Conservation (phyloP, 2,113 vertebrate species). For the Atractosteus spatula region DNA sequence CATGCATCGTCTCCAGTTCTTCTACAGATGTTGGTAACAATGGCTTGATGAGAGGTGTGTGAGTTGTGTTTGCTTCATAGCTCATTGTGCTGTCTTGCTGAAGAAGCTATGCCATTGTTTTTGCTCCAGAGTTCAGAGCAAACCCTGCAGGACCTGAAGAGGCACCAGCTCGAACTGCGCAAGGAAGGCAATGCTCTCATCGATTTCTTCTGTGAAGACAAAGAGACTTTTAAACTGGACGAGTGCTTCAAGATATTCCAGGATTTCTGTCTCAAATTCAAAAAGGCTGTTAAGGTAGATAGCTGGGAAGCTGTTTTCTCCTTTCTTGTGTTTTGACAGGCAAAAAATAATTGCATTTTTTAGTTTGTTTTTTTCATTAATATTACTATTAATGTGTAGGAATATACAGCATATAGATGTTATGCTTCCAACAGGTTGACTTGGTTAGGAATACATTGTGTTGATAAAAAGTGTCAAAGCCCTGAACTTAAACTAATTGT, state of each 20-base stretch:
- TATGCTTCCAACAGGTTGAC: too few relatives aligned
- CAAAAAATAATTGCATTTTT: too few relatives aligned
- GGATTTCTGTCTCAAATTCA: slow-evolving; percentile 91
- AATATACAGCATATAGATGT: too few relatives aligned
- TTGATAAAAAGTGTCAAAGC: too few relatives aligned
- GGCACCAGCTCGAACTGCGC: slow-evolving; percentile 72
- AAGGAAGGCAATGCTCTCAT: slow-evolving; percentile 84
- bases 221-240: slow-evolving; percentile 92
- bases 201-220: slow-evolving; percentile 98
- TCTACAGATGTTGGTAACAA: too few relatives aligned
- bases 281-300: slow-evolving; percentile 89
- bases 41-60: too few relatives aligned
- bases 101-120: slow-evolving; percentile 1
- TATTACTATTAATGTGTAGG: too few relatives aligned
- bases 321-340: slow-evolving; percentile 1
- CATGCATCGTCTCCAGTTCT: too few relatives aligned
- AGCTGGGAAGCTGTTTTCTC: background rate
- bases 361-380: too few relatives aligned
- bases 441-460: too few relatives aligned
- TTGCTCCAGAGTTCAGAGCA: slow-evolving; percentile 70
- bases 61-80: too few relatives aligned
- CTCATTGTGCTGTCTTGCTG: background rate
- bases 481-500: too few relatives aligned
- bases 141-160: slow-evolving; percentile 81
- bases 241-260: slow-evolving; percentile 96